Percentiles rank a stretch among this genome's conserved stretches.
Conservation (phyloP, 2,113 vertebrate genomes). For the Odontesthes bonariensis region DNA sequence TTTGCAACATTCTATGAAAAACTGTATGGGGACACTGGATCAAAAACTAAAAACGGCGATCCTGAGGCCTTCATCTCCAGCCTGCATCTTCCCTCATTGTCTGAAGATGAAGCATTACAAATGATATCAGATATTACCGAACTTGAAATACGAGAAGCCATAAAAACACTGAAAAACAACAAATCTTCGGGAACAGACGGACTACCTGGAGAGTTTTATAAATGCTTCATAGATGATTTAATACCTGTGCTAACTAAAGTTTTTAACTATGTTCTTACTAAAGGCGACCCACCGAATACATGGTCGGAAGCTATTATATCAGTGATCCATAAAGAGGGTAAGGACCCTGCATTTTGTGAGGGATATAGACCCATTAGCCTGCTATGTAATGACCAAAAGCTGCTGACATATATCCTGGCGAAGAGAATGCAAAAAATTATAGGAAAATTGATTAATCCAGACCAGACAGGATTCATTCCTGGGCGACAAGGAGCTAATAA, state of each 20-base stretch:
- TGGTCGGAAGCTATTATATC: too few relatives aligned
- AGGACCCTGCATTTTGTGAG: too few relatives aligned
- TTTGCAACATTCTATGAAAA: constrained; percentile 2
- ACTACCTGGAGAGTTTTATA: not conserved
- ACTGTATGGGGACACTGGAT: not conserved
- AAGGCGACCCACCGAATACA: too few relatives aligned
- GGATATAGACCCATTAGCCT: too few relatives aligned
- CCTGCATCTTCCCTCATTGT: not conserved
- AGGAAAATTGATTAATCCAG: not conserved
- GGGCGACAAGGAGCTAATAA: not conserved
- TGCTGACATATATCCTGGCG: too few relatives aligned
- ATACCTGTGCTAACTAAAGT: not conserved
- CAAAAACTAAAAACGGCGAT: too few relatives aligned
- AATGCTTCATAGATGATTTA: not conserved
- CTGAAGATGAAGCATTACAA: not conserved
- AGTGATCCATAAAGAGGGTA: too few relatives aligned
- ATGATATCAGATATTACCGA: not conserved
- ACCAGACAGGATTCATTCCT: constrained; percentile 1
- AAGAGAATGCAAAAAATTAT: too few relatives aligned
- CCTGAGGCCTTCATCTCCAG: not conserved
- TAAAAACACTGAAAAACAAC: constrained; percentile 2
- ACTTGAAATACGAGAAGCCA: not conserved
- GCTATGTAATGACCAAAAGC: too few relatives aligned
- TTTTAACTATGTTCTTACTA: constrained; percentile 80
- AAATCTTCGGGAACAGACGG: not conserved